A percentile compares a stretch with the other conserved stretches of the same genome.
These are phyloP conservation scores for Pristionchus maxplancki DNA, from an alignment of 2,888 invertebrate species.

Conservation along the genomic window DNA sequence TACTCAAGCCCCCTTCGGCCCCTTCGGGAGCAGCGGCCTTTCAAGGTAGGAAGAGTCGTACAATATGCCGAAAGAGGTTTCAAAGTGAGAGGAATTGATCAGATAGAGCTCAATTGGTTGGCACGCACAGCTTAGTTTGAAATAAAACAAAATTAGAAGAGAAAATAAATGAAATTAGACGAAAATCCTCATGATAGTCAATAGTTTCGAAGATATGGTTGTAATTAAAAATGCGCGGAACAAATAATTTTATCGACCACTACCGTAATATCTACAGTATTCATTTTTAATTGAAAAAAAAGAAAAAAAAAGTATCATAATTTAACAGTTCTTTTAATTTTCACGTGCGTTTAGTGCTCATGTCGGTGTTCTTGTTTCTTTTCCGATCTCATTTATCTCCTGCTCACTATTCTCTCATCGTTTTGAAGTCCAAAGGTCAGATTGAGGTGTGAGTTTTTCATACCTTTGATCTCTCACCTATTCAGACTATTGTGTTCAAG, in stretches of 20 bases:
- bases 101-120: not conserved
- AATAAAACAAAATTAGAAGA: not conserved
- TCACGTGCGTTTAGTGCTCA: not conserved
- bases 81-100: not conserved
- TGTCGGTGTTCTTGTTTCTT: not conserved
- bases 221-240: not conserved
- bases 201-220: not conserved
- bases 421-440: not conserved
- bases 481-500: not conserved
- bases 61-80: not conserved
- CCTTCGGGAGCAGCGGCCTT: not conserved
- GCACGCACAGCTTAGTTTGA: not conserved
- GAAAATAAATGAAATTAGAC: not conserved
- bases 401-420: not conserved
- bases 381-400: not conserved
- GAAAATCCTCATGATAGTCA: not conserved
- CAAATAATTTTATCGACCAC: too few relatives aligned
- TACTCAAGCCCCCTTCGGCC: slow-evolving; percentile 41
- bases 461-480: not conserved
- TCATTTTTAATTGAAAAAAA: not conserved
- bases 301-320: not conserved
- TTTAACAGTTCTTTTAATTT: not conserved
- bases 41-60: not conserved
- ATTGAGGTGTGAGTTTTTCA: not conserved
- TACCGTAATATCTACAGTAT: slow-evolving; percentile 20